phyloP scores from a whole-genome alignment of 2,797 vertebrate species.

The Pteropus rufus region DNA sequence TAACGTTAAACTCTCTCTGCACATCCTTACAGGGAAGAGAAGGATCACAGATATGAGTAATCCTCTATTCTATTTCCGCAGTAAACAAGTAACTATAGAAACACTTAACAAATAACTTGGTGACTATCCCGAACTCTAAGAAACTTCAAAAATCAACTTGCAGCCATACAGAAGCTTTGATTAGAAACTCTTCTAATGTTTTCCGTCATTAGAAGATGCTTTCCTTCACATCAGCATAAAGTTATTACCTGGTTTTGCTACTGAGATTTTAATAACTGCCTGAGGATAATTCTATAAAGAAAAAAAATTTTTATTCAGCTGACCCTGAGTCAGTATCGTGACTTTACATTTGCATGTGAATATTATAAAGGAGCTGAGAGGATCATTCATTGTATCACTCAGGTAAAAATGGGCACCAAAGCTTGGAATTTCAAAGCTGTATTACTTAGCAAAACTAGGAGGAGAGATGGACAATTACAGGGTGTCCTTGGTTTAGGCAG shows the following conservation, averaged over 20 bases:
- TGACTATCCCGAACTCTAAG: not conserved
- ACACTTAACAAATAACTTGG: not conserved
- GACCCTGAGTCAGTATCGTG: not conserved
- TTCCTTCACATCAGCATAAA: not conserved
- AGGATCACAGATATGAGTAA: not conserved
- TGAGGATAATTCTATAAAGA: not conserved
- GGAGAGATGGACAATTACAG: not conserved
- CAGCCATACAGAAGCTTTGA: not conserved
- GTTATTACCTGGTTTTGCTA: not conserved
- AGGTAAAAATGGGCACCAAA: not conserved
- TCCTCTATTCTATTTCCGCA: not conserved
- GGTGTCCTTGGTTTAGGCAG: not conserved
- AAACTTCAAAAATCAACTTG: constrained; percentile 39
- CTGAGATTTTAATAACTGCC: constrained; percentile 12
- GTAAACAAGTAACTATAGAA: not conserved
- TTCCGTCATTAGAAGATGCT: not conserved
- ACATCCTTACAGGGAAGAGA: not conserved
- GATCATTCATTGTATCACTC: not conserved
- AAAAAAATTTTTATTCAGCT: not conserved
- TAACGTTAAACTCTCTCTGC: not conserved
- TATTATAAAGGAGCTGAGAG: not conserved
- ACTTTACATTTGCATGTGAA: not conserved
- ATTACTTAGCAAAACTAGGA: not conserved
- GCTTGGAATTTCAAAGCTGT: not conserved
- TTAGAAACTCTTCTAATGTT: not conserved